Conservation (phyloP, 2,797 vertebrate genomes). For the Lates japonicus region DNA sequence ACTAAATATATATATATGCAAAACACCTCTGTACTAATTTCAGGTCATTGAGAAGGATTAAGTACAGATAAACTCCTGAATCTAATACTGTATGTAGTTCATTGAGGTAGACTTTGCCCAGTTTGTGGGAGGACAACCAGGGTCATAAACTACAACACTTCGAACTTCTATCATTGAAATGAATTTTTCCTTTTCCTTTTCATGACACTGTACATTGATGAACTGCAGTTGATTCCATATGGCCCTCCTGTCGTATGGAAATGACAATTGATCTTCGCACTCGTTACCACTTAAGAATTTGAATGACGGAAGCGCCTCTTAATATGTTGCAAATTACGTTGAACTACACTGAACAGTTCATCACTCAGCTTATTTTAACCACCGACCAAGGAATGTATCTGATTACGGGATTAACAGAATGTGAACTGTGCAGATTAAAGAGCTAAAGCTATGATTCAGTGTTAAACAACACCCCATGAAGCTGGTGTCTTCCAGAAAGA, state of each 20-base stretch:
- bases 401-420: slow-evolving; percentile 14
- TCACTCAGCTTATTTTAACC: slow-evolving; percentile 13
- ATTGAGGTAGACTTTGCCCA: slow-evolving; percentile 68
- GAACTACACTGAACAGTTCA: slow-evolving; percentile 5
- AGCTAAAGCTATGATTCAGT: neutral
- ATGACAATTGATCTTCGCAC: slow-evolving; percentile 35
- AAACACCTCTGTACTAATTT: neutral
- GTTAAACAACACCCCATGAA: neutral
- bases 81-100: neutral
- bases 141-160: too few relatives aligned
- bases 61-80: neutral
- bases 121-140: slow-evolving; percentile 40
- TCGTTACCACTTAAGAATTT: slow-evolving; percentile 17
- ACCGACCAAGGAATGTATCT: slow-evolving; percentile 6
- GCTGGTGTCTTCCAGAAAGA: slow-evolving; percentile 64
- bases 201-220: neutral
- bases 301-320: neutral
- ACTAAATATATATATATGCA: neutral
- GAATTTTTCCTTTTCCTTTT: neutral
- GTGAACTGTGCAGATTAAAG: neutral
- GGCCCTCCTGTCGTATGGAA: slow-evolving; percentile 6
- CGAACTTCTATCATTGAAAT: neutral
- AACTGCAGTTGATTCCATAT: neutral
- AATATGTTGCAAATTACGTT: slow-evolving; percentile 9
- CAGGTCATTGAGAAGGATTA: neutral